Evolutionary conservation across 2,888 invertebrate genomes (phyloP).

Genomic region (Epistrophe grossulariae): DNA sequence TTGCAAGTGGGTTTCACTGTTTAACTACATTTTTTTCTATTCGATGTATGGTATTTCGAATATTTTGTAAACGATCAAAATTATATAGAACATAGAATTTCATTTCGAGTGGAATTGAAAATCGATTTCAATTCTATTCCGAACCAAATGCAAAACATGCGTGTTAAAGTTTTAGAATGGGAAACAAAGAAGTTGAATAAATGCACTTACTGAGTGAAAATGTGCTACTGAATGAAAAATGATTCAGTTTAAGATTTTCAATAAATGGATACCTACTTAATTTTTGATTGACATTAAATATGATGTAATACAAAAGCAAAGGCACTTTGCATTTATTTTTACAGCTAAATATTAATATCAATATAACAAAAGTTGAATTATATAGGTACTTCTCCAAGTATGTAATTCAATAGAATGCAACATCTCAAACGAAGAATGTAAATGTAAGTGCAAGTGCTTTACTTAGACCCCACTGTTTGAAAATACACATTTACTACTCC

Average conservation of each 20-base stretch:
- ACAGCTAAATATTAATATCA: neutral
- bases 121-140: no score
- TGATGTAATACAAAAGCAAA: neutral
- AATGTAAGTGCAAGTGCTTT: neutral
- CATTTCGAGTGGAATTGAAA: no score
- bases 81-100: no score
- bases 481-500: slow-evolving; percentile 15
- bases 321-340: neutral
- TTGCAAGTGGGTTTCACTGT: no score
- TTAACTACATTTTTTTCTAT: no score
- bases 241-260: neutral
- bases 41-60: no score
- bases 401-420: neutral
- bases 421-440: neutral
- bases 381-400: neutral
- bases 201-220: neutral
- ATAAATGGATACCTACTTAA: neutral
- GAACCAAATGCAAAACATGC: no score
- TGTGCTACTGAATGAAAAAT: neutral
- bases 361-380: neutral
- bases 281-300: neutral
- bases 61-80: no score
- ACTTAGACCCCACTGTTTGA: neutral
- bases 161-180: no score
- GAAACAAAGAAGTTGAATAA: neutral